phyloP scores from a whole-genome alignment of 2,113 vertebrate genomes.

The Pachyramphus minor region DNA sequence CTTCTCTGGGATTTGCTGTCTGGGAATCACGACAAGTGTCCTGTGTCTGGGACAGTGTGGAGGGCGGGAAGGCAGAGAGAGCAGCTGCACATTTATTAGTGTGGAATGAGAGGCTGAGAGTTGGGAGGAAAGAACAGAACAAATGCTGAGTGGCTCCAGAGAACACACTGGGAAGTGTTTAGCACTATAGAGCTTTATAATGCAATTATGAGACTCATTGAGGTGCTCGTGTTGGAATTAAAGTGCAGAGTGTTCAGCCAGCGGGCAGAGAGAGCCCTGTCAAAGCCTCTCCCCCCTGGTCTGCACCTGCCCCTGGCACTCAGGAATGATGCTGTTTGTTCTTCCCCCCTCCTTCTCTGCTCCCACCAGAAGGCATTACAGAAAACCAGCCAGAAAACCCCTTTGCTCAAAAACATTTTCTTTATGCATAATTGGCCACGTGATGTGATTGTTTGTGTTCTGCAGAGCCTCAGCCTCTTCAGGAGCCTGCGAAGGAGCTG shows the following conservation, averaged over 20 bases:
- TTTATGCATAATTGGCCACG: background rate
- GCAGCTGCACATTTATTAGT: background rate
- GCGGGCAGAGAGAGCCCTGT: background rate
- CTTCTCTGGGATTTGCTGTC: background rate
- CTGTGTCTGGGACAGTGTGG: background rate
- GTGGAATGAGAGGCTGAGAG: background rate
- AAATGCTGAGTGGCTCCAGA: background rate
- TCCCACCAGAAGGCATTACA: background rate
- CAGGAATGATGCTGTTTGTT: background rate
- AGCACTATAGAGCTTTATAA: background rate
- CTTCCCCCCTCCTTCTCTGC: background rate
- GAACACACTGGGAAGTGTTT: background rate
- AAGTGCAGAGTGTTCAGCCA: background rate
- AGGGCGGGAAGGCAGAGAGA: background rate
- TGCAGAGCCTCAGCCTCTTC: conserved; percentile 11
- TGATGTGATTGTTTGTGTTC: conserved; percentile 22
- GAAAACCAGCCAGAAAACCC: background rate
- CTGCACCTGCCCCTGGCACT: background rate
- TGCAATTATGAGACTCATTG: background rate
- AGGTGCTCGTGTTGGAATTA: conserved; percentile 3
- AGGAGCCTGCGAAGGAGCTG: background rate
- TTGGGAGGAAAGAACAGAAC: background rate
- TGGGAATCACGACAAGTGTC: background rate
- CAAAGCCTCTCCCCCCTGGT: background rate
- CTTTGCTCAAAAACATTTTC: background rate